Conservation (phyloP, 2,113 vertebrate genomes). For the Cynocephalus volans region DNA sequence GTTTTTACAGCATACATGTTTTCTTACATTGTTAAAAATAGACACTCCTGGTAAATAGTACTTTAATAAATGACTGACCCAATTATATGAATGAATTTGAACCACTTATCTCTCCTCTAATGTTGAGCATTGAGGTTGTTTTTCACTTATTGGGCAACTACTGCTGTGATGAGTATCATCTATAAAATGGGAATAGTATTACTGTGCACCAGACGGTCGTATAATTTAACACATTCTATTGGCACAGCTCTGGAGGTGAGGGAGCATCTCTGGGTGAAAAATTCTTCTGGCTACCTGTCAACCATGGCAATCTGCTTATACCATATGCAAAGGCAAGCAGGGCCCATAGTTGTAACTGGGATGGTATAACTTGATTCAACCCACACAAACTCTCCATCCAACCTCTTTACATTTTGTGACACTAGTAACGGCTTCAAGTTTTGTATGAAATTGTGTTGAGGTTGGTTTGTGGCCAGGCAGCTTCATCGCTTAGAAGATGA, state of each 20-base stretch:
- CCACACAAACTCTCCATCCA: no score
- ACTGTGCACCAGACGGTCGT: fast-evolving
- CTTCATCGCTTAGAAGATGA: not conserved
- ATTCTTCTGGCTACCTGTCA: not conserved
- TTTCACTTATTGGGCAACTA: not conserved
- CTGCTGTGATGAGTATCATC: not conserved
- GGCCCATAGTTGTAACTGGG: not conserved
- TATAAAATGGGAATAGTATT: not conserved
- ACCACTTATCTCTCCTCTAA: not conserved
- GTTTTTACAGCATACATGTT: not conserved
- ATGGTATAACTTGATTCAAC: not conserved
- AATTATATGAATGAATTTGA: not conserved
- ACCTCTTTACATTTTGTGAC: not conserved
- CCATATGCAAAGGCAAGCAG: not conserved
- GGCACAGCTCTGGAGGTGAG: not conserved
- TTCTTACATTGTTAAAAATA: not conserved
- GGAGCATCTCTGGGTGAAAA: no score
- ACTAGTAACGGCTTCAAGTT: not conserved
- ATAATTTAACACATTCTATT: not conserved
- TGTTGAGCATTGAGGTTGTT: not conserved
- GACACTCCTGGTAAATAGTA: not conserved
- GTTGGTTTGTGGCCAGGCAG: not conserved
- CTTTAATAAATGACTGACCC: not conserved
- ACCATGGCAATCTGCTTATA: not conserved
- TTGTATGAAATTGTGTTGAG: fast-evolving